A percentile compares a stretch with the other conserved stretches of the same genome.
These are phyloP conservation scores for Myrmophylax atrothorax DNA, from an alignment of 2,113 vertebrate species.

Conservation along the genomic window DNA sequence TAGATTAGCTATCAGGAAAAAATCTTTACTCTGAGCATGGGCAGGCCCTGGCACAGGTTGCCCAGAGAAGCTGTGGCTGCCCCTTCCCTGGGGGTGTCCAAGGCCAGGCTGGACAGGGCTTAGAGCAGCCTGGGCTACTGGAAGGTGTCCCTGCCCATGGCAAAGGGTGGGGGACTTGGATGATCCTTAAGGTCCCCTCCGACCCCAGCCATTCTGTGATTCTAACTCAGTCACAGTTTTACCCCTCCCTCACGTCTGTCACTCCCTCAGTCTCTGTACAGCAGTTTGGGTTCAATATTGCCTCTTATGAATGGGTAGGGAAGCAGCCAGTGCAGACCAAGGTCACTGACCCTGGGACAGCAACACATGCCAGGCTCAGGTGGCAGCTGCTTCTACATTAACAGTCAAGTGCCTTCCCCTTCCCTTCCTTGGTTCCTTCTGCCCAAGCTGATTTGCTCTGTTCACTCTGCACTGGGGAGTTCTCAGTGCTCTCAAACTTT, in stretches of 20 bases:
- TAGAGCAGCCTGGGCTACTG: neutral
- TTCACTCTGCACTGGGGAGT: neutral
- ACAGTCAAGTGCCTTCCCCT: neutral
- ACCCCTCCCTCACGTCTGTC: neutral
- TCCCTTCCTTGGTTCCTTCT: neutral
- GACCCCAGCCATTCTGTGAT: neutral
- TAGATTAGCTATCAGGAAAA: no score
- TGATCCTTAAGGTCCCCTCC: neutral
- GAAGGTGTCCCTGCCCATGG: neutral
- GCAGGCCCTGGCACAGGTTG: neutral
- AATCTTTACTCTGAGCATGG: neutral
- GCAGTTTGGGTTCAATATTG: neutral
- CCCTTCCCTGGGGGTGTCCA: neutral
- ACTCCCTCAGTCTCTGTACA: neutral
- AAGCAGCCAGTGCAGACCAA: neutral
- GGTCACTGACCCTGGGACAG: neutral
- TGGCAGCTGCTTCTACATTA: neutral
- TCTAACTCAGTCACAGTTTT: neutral
- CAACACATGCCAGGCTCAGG: fast-evolving
- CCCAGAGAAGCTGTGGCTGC: neutral
- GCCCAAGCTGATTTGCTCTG: neutral
- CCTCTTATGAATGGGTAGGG: neutral
- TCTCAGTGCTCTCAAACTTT: neutral
- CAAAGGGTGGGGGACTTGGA: neutral
- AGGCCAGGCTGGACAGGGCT: fast-evolving